These are phyloP conservation scores for Nemurella pictetii DNA, from an alignment of 2,888 invertebrate genomes.

Conservation along the genomic window DNA sequence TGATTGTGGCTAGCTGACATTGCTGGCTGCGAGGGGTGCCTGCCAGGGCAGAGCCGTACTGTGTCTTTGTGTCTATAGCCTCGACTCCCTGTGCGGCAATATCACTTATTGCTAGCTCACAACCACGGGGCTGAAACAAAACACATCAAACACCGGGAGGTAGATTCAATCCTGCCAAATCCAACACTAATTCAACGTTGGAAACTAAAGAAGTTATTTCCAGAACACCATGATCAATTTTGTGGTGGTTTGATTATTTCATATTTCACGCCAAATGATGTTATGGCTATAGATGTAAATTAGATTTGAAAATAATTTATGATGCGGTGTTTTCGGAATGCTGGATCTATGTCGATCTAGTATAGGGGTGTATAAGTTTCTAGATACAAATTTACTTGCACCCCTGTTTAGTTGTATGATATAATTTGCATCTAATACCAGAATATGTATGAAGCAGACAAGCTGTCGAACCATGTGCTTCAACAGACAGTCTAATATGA, in stretches of 20 bases:
- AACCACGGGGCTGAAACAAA: slow-evolving; percentile 13
- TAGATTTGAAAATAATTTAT: too few relatives aligned
- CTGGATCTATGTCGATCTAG: too few relatives aligned
- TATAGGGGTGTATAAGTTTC: too few relatives aligned
- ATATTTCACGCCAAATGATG: background rate
- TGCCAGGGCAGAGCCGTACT: background rate
- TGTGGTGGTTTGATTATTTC: background rate
- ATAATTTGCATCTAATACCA: too few relatives aligned
- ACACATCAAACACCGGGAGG: background rate
- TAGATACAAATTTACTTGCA: too few relatives aligned
- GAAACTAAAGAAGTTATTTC: background rate
- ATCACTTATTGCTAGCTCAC: slow-evolving; percentile 5
- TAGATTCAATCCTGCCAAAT: background rate
- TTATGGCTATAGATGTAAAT: background rate
- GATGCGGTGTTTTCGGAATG: too few relatives aligned
- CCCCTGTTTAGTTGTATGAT: too few relatives aligned
- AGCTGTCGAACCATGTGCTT: too few relatives aligned
- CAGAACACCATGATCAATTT: background rate
- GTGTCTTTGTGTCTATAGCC: slow-evolving; percentile 16
- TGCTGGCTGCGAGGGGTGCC: background rate
- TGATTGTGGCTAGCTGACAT: slow-evolving; percentile 9
- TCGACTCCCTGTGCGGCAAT: slow-evolving; percentile 15
- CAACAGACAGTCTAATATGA: too few relatives aligned
- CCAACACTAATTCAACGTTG: background rate
- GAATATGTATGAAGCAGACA: too few relatives aligned